Evolutionary conservation across 2,888 invertebrate species (phyloP).

Genomic region (Schizaphis graminum): DNA sequence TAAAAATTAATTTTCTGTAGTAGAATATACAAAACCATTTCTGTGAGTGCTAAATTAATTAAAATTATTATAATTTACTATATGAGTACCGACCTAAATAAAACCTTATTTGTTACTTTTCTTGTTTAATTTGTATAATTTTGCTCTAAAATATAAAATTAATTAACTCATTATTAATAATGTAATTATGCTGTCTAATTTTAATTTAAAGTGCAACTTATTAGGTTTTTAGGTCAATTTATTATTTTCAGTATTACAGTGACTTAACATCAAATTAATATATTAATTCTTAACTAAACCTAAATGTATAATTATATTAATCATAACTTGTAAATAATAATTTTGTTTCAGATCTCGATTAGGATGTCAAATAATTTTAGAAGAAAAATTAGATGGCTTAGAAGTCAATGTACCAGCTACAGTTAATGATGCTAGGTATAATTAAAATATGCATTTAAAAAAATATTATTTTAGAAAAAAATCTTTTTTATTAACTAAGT

Average conservation of each 20-base stretch:
- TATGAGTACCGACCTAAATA: neutral
- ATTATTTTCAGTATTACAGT: neutral
- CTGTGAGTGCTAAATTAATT: neutral
- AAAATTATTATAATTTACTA: neutral
- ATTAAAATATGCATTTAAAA: neutral
- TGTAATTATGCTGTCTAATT: neutral
- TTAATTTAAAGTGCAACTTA: neutral
- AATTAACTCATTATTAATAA: neutral
- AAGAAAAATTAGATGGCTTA: conserved; percentile 87
- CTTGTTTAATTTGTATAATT: neutral
- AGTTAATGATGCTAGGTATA: conserved; percentile 82
- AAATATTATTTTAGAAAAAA: neutral
- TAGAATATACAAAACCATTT: neutral
- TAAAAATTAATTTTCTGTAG: neutral
- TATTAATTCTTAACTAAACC: neutral
- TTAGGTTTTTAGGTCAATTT: neutral
- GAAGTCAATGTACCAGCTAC: conserved; percentile 88
- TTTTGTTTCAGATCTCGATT: conserved; percentile 80
- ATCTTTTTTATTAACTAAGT: neutral
- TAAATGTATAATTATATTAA: neutral
- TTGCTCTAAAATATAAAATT: neutral
- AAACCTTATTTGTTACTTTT: neutral
- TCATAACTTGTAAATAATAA: neutral
- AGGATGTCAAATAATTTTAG: conserved; percentile 92
- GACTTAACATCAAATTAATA: neutral